These are phyloP conservation scores for Carlito syrichta DNA, from an alignment of 2,113 vertebrate genomes.

Conservation along the genomic window DNA sequence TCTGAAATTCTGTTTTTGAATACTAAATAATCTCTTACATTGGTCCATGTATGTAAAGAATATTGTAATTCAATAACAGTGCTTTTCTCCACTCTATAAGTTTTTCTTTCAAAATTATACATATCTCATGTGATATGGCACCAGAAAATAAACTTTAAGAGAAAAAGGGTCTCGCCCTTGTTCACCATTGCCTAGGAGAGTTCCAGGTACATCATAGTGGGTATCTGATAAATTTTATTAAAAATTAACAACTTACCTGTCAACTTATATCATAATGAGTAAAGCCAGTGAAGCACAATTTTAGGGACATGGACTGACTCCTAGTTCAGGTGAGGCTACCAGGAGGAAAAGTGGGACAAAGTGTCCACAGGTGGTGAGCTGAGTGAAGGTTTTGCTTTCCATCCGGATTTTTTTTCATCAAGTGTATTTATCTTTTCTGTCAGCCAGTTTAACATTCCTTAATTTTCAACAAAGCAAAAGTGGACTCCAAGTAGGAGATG, in stretches of 20 bases:
- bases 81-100: background rate
- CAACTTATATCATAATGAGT: background rate
- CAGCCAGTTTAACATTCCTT: background rate
- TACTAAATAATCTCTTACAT: background rate
- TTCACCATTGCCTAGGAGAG: background rate
- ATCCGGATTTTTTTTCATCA: background rate
- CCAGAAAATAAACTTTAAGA: background rate
- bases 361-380: background rate
- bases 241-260: background rate
- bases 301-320: background rate
- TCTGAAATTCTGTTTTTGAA: constrained; percentile 29
- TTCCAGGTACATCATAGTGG: background rate
- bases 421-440: constrained; percentile 5
- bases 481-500: background rate
- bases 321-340: background rate
- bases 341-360: background rate
- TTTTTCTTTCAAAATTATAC: background rate
- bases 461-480: background rate
- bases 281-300: background rate
- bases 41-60: background rate
- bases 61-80: background rate
- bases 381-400: constrained; percentile 2
- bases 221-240: background rate
- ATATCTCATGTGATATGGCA: background rate
- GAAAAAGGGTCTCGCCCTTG: background rate